Percentiles rank a stretch among this genome's conserved stretches.
Evolutionary conservation across 2,797 vertebrate genomes (phyloP).

Genomic region (Mionectes olivaceus): DNA sequence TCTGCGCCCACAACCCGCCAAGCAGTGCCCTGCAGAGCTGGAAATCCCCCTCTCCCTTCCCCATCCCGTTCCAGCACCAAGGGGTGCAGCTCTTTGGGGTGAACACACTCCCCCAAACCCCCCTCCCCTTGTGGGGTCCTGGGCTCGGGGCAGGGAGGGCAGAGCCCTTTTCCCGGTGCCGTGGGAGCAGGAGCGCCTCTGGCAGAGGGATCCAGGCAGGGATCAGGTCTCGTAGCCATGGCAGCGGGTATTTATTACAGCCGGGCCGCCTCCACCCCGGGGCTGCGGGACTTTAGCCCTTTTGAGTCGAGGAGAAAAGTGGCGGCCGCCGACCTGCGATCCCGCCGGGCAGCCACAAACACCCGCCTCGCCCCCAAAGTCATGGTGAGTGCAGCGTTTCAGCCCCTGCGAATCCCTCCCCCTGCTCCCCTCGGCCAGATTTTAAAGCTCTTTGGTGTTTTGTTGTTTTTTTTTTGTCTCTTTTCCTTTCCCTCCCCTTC

Average conservation of each 20-base stretch:
- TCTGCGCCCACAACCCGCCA: background rate
- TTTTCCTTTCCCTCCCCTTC: background rate
- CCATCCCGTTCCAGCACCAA: background rate
- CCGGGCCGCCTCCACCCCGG: conserved; percentile 33
- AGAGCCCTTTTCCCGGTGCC: background rate
- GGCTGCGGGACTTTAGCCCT: conserved; percentile 75
- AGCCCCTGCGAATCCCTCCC: accelerated
- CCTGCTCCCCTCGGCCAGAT: accelerated
- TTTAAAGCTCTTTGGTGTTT: background rate
- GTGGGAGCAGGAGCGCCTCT: accelerated
- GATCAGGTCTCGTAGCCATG: conserved; percentile 77
- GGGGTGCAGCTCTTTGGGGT: background rate
- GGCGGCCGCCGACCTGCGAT: background rate
- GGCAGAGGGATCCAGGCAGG: conserved; percentile 54
- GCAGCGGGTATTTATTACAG: conserved; percentile 85
- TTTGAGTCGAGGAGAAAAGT: background rate
- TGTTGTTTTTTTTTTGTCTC: too few relatives aligned
- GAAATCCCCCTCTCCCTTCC: background rate
- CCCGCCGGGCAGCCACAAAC: accelerated
- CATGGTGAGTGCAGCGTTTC: conserved; percentile 67
- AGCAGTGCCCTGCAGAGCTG: background rate
- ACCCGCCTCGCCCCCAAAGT: accelerated
- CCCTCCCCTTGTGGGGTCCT: accelerated
- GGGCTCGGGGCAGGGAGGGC: background rate
- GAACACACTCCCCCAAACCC: background rate